Percentiles rank a stretch among this genome's conserved stretches.
phyloP scores from a whole-genome alignment of 1,140 invertebrate genomes.

The Linepithema humile region DNA sequence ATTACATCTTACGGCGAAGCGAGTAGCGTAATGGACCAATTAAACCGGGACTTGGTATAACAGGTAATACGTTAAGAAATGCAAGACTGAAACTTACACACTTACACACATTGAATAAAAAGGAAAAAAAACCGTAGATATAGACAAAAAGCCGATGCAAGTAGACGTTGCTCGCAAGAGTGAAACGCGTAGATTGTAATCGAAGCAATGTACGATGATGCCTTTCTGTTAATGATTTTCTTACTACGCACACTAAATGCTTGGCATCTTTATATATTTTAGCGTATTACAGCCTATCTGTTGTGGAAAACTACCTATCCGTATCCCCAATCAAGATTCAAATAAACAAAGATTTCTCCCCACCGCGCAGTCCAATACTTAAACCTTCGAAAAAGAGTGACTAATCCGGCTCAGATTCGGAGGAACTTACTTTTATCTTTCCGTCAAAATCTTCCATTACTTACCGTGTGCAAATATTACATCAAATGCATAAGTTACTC shows the following conservation, averaged over 20 bases:
- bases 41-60: background rate
- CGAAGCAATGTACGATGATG: background rate
- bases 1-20: too few relatives aligned
- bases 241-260: background rate
- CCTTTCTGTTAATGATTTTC: background rate
- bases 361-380: background rate
- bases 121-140: too few relatives aligned
- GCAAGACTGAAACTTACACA: background rate
- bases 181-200: background rate
- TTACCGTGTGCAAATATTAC: too few relatives aligned
- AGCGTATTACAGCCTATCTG: background rate
- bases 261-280: conserved; percentile 53
- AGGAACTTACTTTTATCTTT: too few relatives aligned
- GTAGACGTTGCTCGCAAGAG: background rate
- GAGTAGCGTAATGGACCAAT: too few relatives aligned
- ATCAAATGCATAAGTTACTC: too few relatives aligned
- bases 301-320: conserved; percentile 62
- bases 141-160: too few relatives aligned
- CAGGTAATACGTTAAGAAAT: background rate
- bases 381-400: background rate
- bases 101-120: background rate
- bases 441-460: too few relatives aligned
- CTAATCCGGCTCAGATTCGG: background rate
- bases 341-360: background rate
- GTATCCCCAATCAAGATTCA: conserved; percentile 41